Evolutionary conservation across 2,797 vertebrate genomes (phyloP).

Genomic region (Phrynocephalus guinanensis): DNA sequence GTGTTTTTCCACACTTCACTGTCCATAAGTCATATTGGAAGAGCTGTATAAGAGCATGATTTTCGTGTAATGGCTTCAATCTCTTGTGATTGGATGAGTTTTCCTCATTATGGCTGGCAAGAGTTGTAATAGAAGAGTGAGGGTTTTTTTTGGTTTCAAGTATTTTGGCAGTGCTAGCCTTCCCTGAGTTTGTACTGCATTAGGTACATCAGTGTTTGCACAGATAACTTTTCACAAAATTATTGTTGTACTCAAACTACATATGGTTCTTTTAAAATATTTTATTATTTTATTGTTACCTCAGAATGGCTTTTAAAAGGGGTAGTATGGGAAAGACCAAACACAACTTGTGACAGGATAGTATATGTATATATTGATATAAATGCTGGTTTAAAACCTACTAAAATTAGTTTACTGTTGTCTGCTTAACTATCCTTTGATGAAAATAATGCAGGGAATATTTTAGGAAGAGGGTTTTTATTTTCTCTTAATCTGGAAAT

Average conservation of each 20-base stretch:
- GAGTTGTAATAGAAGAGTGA: neutral
- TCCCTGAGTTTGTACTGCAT: conserved; percentile 6
- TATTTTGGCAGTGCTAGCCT: conserved; percentile 4
- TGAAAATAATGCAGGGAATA: conserved; percentile 29
- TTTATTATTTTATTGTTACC: conserved; percentile 59
- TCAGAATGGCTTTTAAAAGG: conserved; percentile 48
- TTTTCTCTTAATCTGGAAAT: conserved; percentile 28
- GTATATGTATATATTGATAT: conserved; percentile 73
- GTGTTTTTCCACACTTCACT: neutral
- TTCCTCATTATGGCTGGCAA: neutral
- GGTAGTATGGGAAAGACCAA: conserved; percentile 67
- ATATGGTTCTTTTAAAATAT: conserved; percentile 48
- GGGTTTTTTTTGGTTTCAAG: neutral
- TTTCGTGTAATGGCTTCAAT: neutral
- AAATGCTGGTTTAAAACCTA: conserved; percentile 58
- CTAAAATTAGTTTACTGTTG: conserved; percentile 31
- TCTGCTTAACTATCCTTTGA: conserved; percentile 33
- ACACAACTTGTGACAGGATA: conserved; percentile 47
- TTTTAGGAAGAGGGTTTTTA: conserved; percentile 20
- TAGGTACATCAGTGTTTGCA: conserved; percentile 38
- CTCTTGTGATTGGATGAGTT: neutral
- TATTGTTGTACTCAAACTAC: conserved; percentile 9
- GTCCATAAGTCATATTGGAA: conserved; percentile 29
- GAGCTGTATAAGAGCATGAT: conserved; percentile 18
- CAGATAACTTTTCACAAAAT: neutral